These are phyloP conservation scores for Ooceraea biroi DNA, from an alignment of 1,140 invertebrate genomes.

Conservation along the genomic window DNA sequence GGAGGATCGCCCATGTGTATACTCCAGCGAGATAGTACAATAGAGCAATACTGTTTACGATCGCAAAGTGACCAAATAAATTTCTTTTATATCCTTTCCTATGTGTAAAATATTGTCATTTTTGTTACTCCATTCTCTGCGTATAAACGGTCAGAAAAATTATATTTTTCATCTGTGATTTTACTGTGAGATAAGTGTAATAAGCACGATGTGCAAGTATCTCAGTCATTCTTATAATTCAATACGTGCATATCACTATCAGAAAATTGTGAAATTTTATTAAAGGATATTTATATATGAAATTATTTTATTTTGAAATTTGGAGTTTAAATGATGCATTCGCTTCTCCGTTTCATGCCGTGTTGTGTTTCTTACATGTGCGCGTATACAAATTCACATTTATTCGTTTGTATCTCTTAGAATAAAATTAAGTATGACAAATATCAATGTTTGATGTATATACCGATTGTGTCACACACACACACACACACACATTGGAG, in stretches of 20 bases:
- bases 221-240: too few relatives aligned
- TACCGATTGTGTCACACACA: constrained; percentile 5
- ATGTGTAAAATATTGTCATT: background rate
- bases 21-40: constrained; percentile 54
- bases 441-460: background rate
- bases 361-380: background rate
- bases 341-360: background rate
- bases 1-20: constrained; percentile 43
- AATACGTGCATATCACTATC: too few relatives aligned
- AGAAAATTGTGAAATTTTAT: too few relatives aligned
- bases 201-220: too few relatives aligned
- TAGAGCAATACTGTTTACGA: background rate
- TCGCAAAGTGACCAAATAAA: background rate
- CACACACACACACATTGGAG: background rate
- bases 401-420: background rate
- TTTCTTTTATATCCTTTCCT: background rate
- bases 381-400: background rate
- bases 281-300: too few relatives aligned
- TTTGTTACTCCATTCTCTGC: background rate
- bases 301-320: too few relatives aligned
- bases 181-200: too few relatives aligned
- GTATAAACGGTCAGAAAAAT: too few relatives aligned
- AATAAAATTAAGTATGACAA: constrained; percentile 41
- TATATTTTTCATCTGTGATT: too few relatives aligned
- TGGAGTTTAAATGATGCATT: background rate